These are phyloP conservation scores for Spermophilus dauricus DNA, from an alignment of 2,113 vertebrate species.

Conservation along the genomic window DNA sequence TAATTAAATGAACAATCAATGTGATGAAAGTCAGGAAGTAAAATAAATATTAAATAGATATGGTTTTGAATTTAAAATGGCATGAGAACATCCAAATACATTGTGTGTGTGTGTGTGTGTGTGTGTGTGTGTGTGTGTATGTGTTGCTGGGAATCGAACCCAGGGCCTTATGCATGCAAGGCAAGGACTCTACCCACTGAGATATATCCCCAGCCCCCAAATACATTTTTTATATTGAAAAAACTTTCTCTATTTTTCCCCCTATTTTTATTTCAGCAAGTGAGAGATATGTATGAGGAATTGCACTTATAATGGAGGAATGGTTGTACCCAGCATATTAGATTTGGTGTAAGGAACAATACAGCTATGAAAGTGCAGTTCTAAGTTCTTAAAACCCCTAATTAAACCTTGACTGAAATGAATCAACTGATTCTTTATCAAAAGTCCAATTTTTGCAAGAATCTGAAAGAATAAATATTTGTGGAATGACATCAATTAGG, in stretches of 20 bases:
- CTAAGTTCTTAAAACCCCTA: conserved; percentile 14
- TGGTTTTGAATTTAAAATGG: conserved; percentile 52
- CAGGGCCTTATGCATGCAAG: too few species aligned
- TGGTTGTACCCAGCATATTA: not conserved
- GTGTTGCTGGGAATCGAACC: too few species aligned
- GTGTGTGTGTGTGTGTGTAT: too few species aligned
- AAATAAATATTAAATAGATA: conserved; percentile 59
- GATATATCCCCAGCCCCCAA: too few species aligned
- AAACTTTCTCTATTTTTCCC: not conserved
- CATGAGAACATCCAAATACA: conserved; percentile 62
- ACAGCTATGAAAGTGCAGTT: not conserved
- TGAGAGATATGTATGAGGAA: not conserved
- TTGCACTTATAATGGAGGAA: not conserved
- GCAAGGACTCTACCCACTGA: too few species aligned
- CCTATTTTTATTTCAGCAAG: conserved; percentile 50
- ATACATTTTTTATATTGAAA: conserved; percentile 37
- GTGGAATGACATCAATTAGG: not conserved
- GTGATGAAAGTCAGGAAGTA: conserved; percentile 54
- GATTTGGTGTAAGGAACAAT: conserved; percentile 18
- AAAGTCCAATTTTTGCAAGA: not conserved
- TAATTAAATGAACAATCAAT: conserved; percentile 36
- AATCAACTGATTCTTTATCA: conserved; percentile 40
- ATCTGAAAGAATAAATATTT: conserved; percentile 43
- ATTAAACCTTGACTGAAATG: conserved; percentile 26
- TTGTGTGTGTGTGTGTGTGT: too few species aligned